Evolutionary conservation across 1,140 invertebrate genomes (phyloP), one percentile per base, ranked within the genome.

Genomic region (Lycorma delicatula): DNA sequence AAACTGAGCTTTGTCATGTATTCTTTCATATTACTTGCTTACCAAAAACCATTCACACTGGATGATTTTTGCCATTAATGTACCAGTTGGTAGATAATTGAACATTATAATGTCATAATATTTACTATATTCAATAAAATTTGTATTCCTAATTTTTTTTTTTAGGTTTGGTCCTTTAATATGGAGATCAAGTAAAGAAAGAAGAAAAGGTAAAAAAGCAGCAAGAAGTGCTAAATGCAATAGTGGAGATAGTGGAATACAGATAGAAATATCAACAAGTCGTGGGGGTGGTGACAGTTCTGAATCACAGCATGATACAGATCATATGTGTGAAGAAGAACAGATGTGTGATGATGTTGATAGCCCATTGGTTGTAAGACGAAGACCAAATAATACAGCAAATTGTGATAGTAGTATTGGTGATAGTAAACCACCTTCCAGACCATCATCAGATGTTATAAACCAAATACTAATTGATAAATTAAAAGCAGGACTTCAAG

Each of bases 181-280:
- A 34, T 86, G 84, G 82, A 77, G 84, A 36, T 79, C 80, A 5
- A 86, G 82, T 60, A 85, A 85, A 67, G 83, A 86, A 64, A 74
- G 81, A 31, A 83, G 83, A 63, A 82, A 83, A 64, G 71, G 76
- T 22, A 83, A 79, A 38, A 85, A 85, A 69, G 81, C 81, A 23
- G 80, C 81, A 27, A 74, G 84, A 52, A 81, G 77, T 63, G 80
- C 82, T 51, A 87, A 87, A 69, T 87, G 85, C 68, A 85, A 85
- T 70, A 85, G 82, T 63, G 84, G 83, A 11, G 85, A 87, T 68
- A 85, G 82, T 48, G 85, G 85, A 27, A 86, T 86, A 66, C 82
- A 85, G 69, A 81, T 85, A 54, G 82, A 84, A 73, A 75, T 82
- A 58, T 25, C 48, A 55, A 5, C 41, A 60, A 51, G 63, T 63